Conservation (phyloP, 2,797 vertebrate genomes). For the Oceanodroma leucorhoa region DNA sequence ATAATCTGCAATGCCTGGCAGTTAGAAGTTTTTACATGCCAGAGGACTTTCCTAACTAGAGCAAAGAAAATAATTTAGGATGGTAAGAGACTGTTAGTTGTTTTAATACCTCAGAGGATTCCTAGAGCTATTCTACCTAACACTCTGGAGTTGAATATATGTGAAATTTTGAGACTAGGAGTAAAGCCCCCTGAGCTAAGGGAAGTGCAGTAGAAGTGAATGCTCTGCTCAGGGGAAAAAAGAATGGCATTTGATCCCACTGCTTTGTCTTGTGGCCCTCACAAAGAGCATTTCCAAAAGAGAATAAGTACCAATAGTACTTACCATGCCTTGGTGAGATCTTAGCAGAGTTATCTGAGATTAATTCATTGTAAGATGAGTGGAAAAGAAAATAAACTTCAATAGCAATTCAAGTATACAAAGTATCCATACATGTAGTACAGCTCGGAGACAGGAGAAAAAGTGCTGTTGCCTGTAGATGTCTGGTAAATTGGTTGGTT, state of each 20-base stretch:
- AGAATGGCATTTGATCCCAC: background rate
- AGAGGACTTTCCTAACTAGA: background rate
- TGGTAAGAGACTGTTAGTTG: background rate
- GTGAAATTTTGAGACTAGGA: background rate
- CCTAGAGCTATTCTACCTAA: background rate
- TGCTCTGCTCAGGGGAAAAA: background rate
- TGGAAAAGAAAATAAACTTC: background rate
- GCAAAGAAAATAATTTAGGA: background rate
- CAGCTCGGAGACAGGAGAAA: background rate
- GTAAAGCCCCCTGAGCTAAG: background rate
- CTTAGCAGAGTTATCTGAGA: background rate
- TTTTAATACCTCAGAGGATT: background rate
- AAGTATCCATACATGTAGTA: background rate
- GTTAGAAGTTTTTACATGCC: background rate
- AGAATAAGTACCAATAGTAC: accelerated
- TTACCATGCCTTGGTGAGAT: background rate
- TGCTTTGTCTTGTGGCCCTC: background rate
- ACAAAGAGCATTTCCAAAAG: background rate
- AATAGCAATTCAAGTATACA: background rate
- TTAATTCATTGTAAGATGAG: background rate
- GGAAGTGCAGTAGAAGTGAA: background rate
- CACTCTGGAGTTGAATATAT: background rate
- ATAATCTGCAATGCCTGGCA: background rate
- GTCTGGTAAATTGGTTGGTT: background rate
- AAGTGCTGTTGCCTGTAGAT: background rate